Base-by-base conservation (phyloP, 1,140 invertebrate species). In the Diachasmimorpha longicaudata region DNA sequence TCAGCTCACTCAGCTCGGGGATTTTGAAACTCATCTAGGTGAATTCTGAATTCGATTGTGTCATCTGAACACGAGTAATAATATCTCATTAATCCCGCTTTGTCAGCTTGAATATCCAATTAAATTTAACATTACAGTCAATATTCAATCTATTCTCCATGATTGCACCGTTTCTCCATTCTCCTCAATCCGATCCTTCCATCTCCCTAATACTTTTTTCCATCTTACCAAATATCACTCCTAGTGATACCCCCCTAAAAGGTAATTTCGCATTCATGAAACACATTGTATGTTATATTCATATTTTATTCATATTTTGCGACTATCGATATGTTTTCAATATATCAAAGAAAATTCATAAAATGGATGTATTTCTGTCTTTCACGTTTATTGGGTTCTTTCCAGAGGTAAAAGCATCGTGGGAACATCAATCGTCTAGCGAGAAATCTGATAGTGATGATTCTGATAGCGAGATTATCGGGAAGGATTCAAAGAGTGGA, bases 391-490 rank as follows among this genome's bases (percentile, higher is more conserved):
- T 79, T 81, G 77, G 69, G 77, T 76, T 77, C 63, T 75, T 82
- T 80, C 79, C 74, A 67, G 25, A 74, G 78, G 76, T 75, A 46
- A 87, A 87, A 84, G 84, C 85, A 31, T 83, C 84, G 73, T 87
- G 86, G 85, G 86, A 88, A 82, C 85, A 81, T 36, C 81, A 79
- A 36, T 85, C 86, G 63, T 80, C 63, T 16, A 84, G 85, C 77
- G 81, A 76, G 71, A 0, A 25, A 21, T 76, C 77, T 19, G 66
- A 82, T 70, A 80, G 82, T 46, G 69, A 72, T 73, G 77, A 78
- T 25, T 73, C 72, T 13, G 44, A 79, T 72, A 10, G 5, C 8
- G 73, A 70, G 46, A 55, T 46, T 21, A 48, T n/a, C 21, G 44
- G 31, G 11, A 14, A 11, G 16, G 14, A 0, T n/a, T 19, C 25